Evolutionary conservation across 1,140 invertebrate genomes (phyloP).

Genomic region (Scaptomyza pallida): DNA sequence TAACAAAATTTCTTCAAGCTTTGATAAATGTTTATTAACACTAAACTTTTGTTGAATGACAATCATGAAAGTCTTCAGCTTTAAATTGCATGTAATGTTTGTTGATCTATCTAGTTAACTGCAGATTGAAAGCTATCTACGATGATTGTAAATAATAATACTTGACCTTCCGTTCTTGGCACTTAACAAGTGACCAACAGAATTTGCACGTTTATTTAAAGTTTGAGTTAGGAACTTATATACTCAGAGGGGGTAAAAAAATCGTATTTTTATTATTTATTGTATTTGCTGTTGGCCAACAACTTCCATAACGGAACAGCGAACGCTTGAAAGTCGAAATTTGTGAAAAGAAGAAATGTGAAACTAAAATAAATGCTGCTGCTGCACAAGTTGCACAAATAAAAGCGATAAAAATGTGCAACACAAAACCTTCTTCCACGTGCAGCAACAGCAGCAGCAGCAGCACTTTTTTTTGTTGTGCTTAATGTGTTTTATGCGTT

Average conservation of each 20-base stretch:
- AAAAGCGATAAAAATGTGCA: constrained; percentile 51
- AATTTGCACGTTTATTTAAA: constrained; percentile 56
- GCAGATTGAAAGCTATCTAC: not conserved
- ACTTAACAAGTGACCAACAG: constrained; percentile 42
- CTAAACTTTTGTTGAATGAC: not conserved
- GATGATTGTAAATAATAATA: not conserved
- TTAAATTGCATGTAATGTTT: constrained; percentile 2
- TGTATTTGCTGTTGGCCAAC: constrained; percentile 11
- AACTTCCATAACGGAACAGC: constrained; percentile 39
- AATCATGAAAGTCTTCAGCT: not conserved
- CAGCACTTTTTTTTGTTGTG: constrained; percentile 6
- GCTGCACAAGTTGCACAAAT: constrained; percentile 52
- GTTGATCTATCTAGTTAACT: not conserved
- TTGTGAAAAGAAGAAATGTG: constrained; percentile 34
- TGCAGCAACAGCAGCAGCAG: no score
- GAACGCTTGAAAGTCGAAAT: constrained; percentile 53
- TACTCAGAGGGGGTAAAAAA: constrained; percentile 13
- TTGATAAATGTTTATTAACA: no score
- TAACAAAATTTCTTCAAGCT: no score
- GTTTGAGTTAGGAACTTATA: constrained; percentile 50
- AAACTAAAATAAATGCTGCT: constrained; percentile 68
- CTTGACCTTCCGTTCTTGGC: constrained; percentile 8
- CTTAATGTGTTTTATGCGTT: constrained; percentile 80
- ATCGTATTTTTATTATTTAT: constrained; percentile 51
- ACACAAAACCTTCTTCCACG: constrained; percentile 68